These are phyloP conservation scores for Staurois parvus DNA, from an alignment of 2,797 vertebrate genomes.

Conservation along the genomic window DNA sequence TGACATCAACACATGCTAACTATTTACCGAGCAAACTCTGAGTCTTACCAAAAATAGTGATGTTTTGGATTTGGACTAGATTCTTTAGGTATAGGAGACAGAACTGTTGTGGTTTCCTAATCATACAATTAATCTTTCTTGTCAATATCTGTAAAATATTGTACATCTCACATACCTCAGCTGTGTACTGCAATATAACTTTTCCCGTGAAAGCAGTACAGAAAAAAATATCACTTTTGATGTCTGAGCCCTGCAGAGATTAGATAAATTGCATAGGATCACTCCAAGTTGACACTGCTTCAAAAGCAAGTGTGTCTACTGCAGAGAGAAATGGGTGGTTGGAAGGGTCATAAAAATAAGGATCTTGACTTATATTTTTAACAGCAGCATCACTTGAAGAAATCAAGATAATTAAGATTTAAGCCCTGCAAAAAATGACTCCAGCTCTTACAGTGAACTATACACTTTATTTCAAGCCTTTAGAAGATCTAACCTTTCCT, in stretches of 20 bases:
- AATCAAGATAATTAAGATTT: conserved; percentile 60
- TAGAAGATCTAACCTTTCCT: conserved; percentile 44
- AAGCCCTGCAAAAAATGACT: conserved; percentile 36
- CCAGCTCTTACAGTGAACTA: conserved; percentile 36
- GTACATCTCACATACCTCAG: background rate
- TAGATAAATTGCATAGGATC: conserved; percentile 57
- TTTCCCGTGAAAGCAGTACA: background rate
- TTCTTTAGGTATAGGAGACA: background rate
- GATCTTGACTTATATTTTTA: conserved; percentile 53
- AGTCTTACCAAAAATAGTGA: background rate
- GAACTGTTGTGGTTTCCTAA: background rate
- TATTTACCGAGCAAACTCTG: background rate
- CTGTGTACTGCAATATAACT: conserved; percentile 1
- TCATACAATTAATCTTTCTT: conserved; percentile 3
- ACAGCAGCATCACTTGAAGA: conserved; percentile 54
- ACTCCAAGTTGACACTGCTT: conserved; percentile 39
- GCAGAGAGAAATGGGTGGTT: conserved; percentile 38
- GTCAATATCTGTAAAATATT: conserved; percentile 10
- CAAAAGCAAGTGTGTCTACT: conserved; percentile 23
- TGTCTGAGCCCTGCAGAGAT: conserved; percentile 53
- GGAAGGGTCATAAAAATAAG: conserved; percentile 53
- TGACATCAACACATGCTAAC: background rate
- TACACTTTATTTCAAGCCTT: conserved; percentile 43
- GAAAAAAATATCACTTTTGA: conserved; percentile 42
- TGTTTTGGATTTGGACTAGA: background rate